Evolutionary conservation across 2,888 invertebrate genomes (phyloP), one percentile per base, ranked within the genome.

Genomic region (Mythimna pallens): DNA sequence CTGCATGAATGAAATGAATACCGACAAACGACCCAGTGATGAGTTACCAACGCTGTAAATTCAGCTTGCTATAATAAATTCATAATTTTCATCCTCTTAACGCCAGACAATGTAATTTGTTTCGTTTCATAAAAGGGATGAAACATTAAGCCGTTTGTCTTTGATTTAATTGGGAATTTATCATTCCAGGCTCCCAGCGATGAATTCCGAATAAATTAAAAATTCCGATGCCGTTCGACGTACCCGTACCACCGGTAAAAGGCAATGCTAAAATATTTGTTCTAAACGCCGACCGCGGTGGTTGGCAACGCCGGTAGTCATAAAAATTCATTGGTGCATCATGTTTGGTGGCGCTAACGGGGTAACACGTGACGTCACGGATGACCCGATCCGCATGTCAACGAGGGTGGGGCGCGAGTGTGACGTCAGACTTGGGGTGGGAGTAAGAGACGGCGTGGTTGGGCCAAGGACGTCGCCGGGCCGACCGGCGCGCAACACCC

Each of bases 391-490:
- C 90, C 86, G 91, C 93, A 89, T 91, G 91, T 89, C 90, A 89
- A 88, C 86, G 89, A 89, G 93, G 91, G 92, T 89, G 91, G 89
- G 91, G 83, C 80, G 93, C 93, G 94, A 93, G 91, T 78, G 93
- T 94, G 94, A 94, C 95, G 95, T 95, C 93, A 94, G 88, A 72
- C 73, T 77, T 73, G 84, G 85, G 87, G 89, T 86, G 90, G 90
- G 88, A 87, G 88, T 87, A 87, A 84, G 90, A 92, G 93, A 93
- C 93, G 92, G 91, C 91, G 89, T 91, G 92, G 90, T 91, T 85
- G 92, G 93, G 94, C 95, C 96, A 96, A 96, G 96, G 96, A 93
- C 96, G 95, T 95, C 95, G 92, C 95, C 95, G 89, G 92, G 95
- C 94, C 95, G 95, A 95, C 95, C 90, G 93, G 88, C 93, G 92